phyloP scores from a whole-genome alignment of 2,888 invertebrate species.

The Morinoia aosen region DNA sequence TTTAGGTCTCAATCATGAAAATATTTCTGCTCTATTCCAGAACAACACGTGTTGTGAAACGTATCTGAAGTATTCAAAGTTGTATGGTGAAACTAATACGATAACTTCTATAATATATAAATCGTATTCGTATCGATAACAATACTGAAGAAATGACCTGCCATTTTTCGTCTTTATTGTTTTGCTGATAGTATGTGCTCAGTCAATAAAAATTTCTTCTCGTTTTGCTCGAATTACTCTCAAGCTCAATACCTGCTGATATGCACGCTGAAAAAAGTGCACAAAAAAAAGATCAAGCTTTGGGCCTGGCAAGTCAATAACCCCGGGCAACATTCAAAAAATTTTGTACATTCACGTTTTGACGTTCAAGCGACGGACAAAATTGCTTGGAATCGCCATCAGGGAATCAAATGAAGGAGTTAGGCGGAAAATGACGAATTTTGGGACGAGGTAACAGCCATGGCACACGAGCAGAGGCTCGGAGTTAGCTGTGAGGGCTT shows the following conservation, averaged over 20 bases:
- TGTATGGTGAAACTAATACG: too few relatives aligned
- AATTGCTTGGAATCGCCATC: not conserved
- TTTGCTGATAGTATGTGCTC: not conserved
- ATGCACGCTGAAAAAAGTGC: not conserved
- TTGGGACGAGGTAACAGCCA: not conserved
- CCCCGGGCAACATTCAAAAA: not conserved
- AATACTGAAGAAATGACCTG: too few relatives aligned
- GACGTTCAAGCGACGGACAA: not conserved
- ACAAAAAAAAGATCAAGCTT: not conserved
- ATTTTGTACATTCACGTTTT: not conserved
- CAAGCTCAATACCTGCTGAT: not conserved
- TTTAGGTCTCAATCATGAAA: too few relatives aligned
- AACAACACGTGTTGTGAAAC: too few relatives aligned
- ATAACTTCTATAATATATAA: too few relatives aligned
- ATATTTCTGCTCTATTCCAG: too few relatives aligned
- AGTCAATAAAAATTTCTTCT: not conserved
- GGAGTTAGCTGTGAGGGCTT: not conserved
- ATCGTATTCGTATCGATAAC: too few relatives aligned
- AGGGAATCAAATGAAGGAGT: not conserved
- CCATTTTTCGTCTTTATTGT: not conserved
- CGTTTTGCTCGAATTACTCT: not conserved
- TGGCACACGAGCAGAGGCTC: not conserved
- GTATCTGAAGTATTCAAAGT: too few relatives aligned
- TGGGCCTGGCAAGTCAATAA: not conserved
- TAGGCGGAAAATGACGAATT: not conserved